A percentile compares a stretch with the other conserved stretches of the same genome.
Evolutionary conservation across 2,797 vertebrate genomes (phyloP).

Genomic region (Characodon lateralis): DNA sequence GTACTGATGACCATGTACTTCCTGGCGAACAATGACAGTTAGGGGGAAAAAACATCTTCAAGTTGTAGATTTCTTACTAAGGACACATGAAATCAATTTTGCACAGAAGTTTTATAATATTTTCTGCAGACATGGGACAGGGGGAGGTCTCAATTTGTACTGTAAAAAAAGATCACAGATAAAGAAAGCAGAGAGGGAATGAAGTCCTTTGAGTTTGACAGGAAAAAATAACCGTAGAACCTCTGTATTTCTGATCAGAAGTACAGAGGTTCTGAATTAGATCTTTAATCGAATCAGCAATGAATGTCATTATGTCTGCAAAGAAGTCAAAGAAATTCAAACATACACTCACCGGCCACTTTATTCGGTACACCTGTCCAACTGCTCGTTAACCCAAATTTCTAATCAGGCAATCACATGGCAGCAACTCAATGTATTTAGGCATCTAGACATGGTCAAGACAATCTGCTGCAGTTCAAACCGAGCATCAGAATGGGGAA

Average conservation of each 20-base stretch:
- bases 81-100: slow-evolving; percentile 75
- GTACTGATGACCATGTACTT: slow-evolving; percentile 58
- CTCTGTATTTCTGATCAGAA: slow-evolving; percentile 66
- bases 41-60: slow-evolving; percentile 46
- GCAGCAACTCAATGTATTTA: too few species aligned
- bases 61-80: slow-evolving; percentile 61
- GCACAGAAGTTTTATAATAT: slow-evolving; percentile 39
- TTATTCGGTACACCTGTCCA: too few species aligned
- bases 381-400: too few species aligned
- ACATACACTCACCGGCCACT: background rate
- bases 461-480: too few species aligned
- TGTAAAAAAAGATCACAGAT: slow-evolving; percentile 39
- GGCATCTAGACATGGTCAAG: too few species aligned
- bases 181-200: slow-evolving; percentile 56
- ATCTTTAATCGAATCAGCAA: slow-evolving; percentile 70
- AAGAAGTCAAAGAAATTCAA: slow-evolving; percentile 45
- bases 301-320: slow-evolving; percentile 64
- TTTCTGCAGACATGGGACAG: slow-evolving; percentile 40
- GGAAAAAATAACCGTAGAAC: slow-evolving; percentile 62
- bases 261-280: slow-evolving; percentile 68
- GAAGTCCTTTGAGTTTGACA: slow-evolving; percentile 64
- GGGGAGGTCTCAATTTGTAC: slow-evolving; percentile 32
- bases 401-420: too few species aligned
- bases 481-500: too few species aligned
- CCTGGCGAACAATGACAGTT: slow-evolving; percentile 52